Evolutionary conservation across 2,113 vertebrate genomes (phyloP), one percentile per base, ranked within the genome.

Genomic region (Hippocampus barbouri): DNA sequence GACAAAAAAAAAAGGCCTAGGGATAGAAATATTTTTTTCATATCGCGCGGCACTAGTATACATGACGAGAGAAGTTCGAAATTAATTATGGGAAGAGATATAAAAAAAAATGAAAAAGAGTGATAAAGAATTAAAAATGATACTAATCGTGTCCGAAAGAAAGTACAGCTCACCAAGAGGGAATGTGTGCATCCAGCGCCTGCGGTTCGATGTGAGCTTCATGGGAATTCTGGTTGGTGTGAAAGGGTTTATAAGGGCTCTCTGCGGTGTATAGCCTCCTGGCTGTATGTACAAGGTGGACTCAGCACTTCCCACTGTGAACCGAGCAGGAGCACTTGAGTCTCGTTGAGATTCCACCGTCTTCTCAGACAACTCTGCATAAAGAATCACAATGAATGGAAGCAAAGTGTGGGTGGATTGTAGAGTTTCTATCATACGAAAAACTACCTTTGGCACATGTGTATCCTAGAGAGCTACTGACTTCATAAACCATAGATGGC

Each of bases 171-270:
- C 76, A 99, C 97, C 96, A 45, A 98, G 93, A 0, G 97, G 97
- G 67, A 99, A 99, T 0, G 97, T 98, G 91, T 99, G 97, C 96
- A 99, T 98, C 97, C 97, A 99, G 70, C 97, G 95, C 6, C 97
- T 79, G 51, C 97, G 91, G 82, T 98, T 98, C 0, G 97, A 99
- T 0, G 97, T 99, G 40, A 99, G 95, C 69, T 98, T 99, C 96
- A 98, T 97, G 78, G 96, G 97, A 95, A 99, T 99, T 66, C 97
- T 94, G 38, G 97, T 98, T 0, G 97, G 97, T 0, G 97, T 97
- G 14, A 98, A 99, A 0, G 97, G 97, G 89, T 99, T 99, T 21
- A 98, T 99, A 68, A 98, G 95, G 0, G 97, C 97, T 23, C 97
- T 91, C 90, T 99, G 97, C 0, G 96, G 96, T 0, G 92, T 88